Evolutionary conservation across 2,113 vertebrate species (phyloP).

Genomic region (Vulpes vulpes): DNA sequence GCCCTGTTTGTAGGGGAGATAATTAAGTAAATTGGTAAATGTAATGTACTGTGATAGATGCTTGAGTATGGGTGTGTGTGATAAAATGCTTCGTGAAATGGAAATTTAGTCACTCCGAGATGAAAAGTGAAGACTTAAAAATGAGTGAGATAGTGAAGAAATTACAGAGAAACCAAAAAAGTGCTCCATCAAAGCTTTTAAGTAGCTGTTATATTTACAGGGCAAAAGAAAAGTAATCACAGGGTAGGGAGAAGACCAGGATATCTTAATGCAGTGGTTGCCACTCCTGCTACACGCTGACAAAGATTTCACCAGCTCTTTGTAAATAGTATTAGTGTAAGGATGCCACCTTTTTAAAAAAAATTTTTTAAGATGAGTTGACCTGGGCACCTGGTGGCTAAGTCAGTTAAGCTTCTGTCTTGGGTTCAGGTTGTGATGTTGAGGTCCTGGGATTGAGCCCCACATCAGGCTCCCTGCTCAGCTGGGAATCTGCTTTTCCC

Average conservation of each 20-base stretch:
- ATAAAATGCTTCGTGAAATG: background rate
- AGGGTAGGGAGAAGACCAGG: background rate
- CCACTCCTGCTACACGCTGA: background rate
- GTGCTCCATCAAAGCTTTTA: background rate
- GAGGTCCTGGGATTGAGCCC: too few species aligned
- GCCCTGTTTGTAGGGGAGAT: background rate
- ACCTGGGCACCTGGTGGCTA: background rate
- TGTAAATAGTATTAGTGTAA: background rate
- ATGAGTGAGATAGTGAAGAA: background rate
- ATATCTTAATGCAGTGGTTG: background rate
- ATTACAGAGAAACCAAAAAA: background rate
- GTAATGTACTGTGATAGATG: background rate
- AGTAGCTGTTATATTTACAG: background rate
- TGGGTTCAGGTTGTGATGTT: too few species aligned
- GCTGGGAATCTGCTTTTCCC: too few species aligned
- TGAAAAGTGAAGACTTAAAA: constrained; percentile 7
- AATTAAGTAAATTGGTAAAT: background rate
- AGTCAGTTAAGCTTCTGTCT: too few species aligned
- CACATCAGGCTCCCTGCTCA: too few species aligned
- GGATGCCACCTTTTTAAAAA: background rate
- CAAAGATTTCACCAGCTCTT: background rate
- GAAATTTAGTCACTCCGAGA: background rate
- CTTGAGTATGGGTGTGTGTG: background rate
- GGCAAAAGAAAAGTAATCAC: background rate
- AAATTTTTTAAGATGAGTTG: background rate